Evolutionary conservation across 2,888 invertebrate species (phyloP).

Genomic region (Cosmopolites sordidus): DNA sequence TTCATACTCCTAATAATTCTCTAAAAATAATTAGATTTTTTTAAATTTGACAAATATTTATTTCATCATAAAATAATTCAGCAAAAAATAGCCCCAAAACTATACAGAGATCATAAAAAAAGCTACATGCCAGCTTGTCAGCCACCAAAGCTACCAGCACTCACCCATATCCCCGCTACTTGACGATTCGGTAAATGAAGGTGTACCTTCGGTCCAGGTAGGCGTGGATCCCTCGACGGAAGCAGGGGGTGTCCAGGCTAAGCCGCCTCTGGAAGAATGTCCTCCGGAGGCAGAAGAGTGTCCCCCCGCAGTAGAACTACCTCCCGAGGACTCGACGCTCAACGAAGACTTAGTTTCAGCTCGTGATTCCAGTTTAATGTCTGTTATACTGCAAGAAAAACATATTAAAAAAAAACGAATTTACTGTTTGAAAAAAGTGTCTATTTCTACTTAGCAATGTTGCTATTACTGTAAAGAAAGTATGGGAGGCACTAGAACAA

Average conservation of each 20-base stretch:
- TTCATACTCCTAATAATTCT: too few relatives aligned
- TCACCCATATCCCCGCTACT: conserved; percentile 85
- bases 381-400: conserved; percentile 58
- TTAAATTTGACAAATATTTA: too few relatives aligned
- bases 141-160: conserved; percentile 39
- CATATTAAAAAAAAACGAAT: too few relatives aligned
- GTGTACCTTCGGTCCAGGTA: conserved; percentile 98
- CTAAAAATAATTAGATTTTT: too few relatives aligned
- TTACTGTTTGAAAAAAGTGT: too few relatives aligned
- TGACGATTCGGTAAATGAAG: conserved; percentile 95
- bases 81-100: too few relatives aligned
- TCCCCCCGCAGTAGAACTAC: conserved; percentile 47
- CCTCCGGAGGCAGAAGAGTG: conserved; percentile 48
- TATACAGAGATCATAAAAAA: conserved; percentile 6
- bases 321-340: conserved; percentile 60
- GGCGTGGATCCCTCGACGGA: conserved; percentile 89
- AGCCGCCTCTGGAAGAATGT: conserved; percentile 53
- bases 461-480: too few relatives aligned
- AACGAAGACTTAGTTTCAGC: conserved; percentile 57
- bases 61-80: too few relatives aligned
- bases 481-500: too few relatives aligned
- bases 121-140: conserved; percentile 14
- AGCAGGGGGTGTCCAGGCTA: conserved; percentile 79
- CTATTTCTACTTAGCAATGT: too few relatives aligned
- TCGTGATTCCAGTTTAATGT: conserved; percentile 65